Evolutionary conservation across 2,797 vertebrate species (phyloP), one percentile per base, ranked within the genome.

Genomic region (Gymnodraco acuticeps): DNA sequence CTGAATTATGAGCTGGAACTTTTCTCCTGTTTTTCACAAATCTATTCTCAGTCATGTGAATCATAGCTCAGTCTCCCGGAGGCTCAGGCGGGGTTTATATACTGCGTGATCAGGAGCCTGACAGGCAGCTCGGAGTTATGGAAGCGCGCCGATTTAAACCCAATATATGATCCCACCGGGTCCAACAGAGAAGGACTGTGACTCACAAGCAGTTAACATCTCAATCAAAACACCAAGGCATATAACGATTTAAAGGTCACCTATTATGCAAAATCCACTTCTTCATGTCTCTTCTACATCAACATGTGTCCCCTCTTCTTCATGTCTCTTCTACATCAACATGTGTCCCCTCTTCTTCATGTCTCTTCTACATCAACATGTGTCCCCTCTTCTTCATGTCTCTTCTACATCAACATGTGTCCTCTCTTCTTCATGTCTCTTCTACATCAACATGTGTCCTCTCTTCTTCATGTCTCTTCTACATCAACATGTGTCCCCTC

Each of bases 31-130:
- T 75, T 64, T 60, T 20, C 19, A 33, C 17, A 62, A 38, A 62
- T 82, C 83, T 90, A 86, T 90, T 90, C 78, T 87, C 48, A 75
- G 83, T 73, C n/a, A 59, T 64, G 3, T 68, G 73, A 85, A 33
- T 89, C 85, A 83, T 58, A 80, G 48, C 65, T 70, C n/a, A n/a
- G 61, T 76, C 64, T 91, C 91, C 87, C 86, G 5, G 17, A 15
- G 77, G 89, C n/a, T 82, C 75, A 83, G 90, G 92, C 75, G 89
- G 88, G 69, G 88, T 77, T 86, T 58, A 43, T 70, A 66, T 64
- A 70, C 56, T 16, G 54, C n/a, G 52, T 15, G 41, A 64, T 51
- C 73, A 71, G 45, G 51, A 60, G 66, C 59, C 75, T 86, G 78
- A 87, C 72, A 53, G 67, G 38, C 70, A 64, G 76, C 66, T 66